Conservation (phyloP, 2,113 vertebrate species). For the Garra rufa region DNA sequence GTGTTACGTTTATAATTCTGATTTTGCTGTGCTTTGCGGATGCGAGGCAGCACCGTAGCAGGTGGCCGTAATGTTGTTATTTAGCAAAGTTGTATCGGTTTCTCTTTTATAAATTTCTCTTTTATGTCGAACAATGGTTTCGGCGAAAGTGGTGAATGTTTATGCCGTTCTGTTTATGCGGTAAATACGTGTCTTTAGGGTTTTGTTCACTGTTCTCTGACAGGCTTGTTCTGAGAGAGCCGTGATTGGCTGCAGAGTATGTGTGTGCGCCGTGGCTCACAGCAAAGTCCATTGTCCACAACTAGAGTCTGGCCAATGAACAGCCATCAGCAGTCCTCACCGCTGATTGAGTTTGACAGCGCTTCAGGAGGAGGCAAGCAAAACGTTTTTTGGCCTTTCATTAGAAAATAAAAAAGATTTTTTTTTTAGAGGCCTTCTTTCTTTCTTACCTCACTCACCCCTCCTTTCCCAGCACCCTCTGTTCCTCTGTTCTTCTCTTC, state of each 20-base stretch:
- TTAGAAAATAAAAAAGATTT: slow-evolving; percentile 92
- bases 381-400: slow-evolving; percentile 79
- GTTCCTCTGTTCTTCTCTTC: slow-evolving; percentile 65
- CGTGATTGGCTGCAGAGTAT: slow-evolving; percentile 94
- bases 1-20: background rate
- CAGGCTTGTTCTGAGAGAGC: slow-evolving; percentile 83
- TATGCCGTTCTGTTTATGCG: slow-evolving; percentile 44
- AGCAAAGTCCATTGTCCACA: slow-evolving; percentile 89
- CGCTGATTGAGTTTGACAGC: slow-evolving; percentile 99
- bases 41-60: background rate
- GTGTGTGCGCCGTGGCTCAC: slow-evolving; percentile 86
- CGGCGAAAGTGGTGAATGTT: slow-evolving; percentile 23
- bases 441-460: slow-evolving; percentile 51
- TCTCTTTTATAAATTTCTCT: slow-evolving; percentile 28
- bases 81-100: slow-evolving; percentile 14
- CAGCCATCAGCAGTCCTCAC: slow-evolving; percentile 78
- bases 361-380: slow-evolving; percentile 90
- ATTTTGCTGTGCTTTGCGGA: background rate
- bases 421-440: slow-evolving; percentile 76
- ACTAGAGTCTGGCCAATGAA: slow-evolving; percentile 78
- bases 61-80: slow-evolving; percentile 12
- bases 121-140: slow-evolving; percentile 19
- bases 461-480: slow-evolving; percentile 46
- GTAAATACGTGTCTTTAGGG: slow-evolving; percentile 38
- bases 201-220: slow-evolving; percentile 71